Evolutionary conservation across 1,140 invertebrate genomes (phyloP), one percentile per base, ranked within the genome.

Genomic region (Stratiolaelaps scimitus): DNA sequence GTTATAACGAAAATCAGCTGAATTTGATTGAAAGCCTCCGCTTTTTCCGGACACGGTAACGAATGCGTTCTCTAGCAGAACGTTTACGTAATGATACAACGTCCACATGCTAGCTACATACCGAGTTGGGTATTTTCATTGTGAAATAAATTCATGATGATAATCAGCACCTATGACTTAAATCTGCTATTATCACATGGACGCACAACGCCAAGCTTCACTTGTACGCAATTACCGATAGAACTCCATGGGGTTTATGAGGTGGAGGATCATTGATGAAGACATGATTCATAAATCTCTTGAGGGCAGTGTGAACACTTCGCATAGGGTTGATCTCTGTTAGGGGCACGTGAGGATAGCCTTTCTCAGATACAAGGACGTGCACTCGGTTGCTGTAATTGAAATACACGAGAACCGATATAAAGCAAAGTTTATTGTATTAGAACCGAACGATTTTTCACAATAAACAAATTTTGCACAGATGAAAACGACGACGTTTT

Each of bases 271-370:
- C 87, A 48, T 85, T 82, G 20, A 88, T 88, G 79, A 92, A 93
- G 71, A 92, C 83, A 77, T 92, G 87, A 82, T 83, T 67, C 5
- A 71, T 90, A 75, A 89, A 93, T 74, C 84, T 87, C 70, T 87
- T 84, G 40, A 94, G 74, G 45, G 87, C 89, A 0, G 87, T 88
- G 77, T 92, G 87, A 26, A 92, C 73, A 77, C 85, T 92, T 72
- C 85, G 84, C 53, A 82, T 81, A 28, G 88, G 88, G 77, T 91
- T 87, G 67, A 94, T 84, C 78, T 92, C 88, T 72, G 87, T 89
- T 15, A 84, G 82, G 44, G 90, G 90, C 67, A 92, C 81, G 79
- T 92, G 88, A 70, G 84, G 81, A 47, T 81, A 79, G 60, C 83
- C 85, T 75, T 87, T 85, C 73, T 92, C 88, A 71, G 87, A 89